A percentile compares a stretch with the other conserved stretches of the same genome.
These are phyloP conservation scores for Coptodon bakossiorum DNA, from an alignment of 2,113 vertebrate species.

Conservation along the genomic window DNA sequence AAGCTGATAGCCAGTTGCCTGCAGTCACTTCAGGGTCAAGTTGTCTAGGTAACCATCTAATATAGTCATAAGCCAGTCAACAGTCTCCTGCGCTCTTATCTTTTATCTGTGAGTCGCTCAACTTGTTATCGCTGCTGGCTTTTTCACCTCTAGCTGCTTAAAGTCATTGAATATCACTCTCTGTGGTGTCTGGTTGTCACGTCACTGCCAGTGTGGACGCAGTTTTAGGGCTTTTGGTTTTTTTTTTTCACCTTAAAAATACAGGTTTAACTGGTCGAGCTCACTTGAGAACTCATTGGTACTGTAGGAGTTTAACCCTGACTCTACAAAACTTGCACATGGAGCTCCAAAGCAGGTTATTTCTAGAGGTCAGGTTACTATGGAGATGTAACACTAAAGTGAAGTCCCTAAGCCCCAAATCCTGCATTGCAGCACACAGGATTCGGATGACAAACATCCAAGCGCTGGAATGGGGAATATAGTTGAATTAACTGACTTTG, in stretches of 20 bases:
- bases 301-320: not conserved
- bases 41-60: not conserved
- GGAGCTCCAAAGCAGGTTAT: not conserved
- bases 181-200: not conserved
- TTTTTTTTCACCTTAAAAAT: not conserved
- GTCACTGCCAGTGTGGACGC: not conserved
- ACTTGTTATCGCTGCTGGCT: not conserved
- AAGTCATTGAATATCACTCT: not conserved
- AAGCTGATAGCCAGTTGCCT: not conserved
- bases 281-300: not conserved
- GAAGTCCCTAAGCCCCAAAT: not conserved
- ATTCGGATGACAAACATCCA: not conserved
- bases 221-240: not conserved
- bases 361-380: not conserved
- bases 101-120: not conserved
- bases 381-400: not conserved
- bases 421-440: not conserved
- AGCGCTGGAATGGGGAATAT: not conserved
- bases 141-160: not conserved
- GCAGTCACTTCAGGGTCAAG: not conserved
- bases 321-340: not conserved
- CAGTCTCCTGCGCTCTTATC: not conserved
- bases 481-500: not conserved
- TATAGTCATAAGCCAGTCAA: not conserved
- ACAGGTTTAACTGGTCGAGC: not conserved